phyloP scores from a whole-genome alignment of 2,888 invertebrate species.

The Syrphus vitripennis region DNA sequence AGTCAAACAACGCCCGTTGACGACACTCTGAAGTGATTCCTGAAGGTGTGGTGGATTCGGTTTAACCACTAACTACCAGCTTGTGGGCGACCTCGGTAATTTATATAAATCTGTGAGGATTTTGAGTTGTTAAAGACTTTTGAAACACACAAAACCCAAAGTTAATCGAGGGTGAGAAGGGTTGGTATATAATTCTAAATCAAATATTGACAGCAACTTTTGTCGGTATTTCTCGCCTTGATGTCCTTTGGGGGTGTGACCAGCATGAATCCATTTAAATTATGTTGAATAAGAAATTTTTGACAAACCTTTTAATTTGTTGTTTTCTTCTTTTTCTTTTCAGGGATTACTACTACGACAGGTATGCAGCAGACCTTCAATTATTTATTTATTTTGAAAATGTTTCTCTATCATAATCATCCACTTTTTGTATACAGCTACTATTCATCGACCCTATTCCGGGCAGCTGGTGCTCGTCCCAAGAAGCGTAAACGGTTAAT shows the following conservation, averaged over 20 bases:
- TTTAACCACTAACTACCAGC: constrained; percentile 69
- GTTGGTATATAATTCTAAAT: constrained; percentile 50
- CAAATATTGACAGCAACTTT: constrained; percentile 71
- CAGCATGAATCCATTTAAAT: background rate
- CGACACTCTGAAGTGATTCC: constrained; percentile 28
- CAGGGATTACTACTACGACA: constrained; percentile 85
- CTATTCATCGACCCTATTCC: constrained; percentile 80
- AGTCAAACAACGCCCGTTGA: constrained; percentile 18
- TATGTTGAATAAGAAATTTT: background rate
- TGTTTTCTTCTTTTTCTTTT: constrained; percentile 75
- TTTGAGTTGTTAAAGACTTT: constrained; percentile 6
- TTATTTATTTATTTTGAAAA: background rate
- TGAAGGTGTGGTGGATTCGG: constrained; percentile 51
- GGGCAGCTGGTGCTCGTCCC: constrained; percentile 78
- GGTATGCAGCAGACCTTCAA: constrained; percentile 76
- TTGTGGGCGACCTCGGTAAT: constrained; percentile 66
- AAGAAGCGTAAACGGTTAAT: constrained; percentile 81
- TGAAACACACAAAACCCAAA: background rate
- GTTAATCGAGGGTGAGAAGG: constrained; percentile 57
- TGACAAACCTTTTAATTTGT: constrained; percentile 14
- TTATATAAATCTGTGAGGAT: constrained; percentile 66
- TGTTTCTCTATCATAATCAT: background rate
- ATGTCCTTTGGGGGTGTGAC: constrained; percentile 11
- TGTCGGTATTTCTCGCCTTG: constrained; percentile 1
- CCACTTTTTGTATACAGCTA: constrained; percentile 74